A percentile compares a stretch with the other conserved stretches of the same genome.
These are phyloP conservation scores for Siphlonurus alternatus DNA, from an alignment of 2,888 invertebrate species.

Conservation along the genomic window DNA sequence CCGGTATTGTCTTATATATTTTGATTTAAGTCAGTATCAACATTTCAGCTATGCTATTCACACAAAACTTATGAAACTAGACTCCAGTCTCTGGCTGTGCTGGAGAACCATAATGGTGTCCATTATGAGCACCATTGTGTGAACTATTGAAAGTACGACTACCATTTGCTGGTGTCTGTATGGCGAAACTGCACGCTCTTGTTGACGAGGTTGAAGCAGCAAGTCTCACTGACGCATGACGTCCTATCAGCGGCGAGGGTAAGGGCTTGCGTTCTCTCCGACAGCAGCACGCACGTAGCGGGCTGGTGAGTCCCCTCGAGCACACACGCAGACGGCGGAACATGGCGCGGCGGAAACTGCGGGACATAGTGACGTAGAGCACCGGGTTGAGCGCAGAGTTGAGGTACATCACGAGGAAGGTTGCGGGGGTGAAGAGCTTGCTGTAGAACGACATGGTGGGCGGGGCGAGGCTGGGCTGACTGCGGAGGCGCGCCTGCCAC, in stretches of 20 bases:
- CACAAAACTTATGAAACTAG: too few relatives aligned
- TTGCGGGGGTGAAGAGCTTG: conserved; percentile 63
- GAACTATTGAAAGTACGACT: too few relatives aligned
- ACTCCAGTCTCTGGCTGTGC: background rate
- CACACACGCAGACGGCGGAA: background rate
- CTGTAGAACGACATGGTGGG: conserved; percentile 26
- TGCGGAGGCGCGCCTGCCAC: conserved; percentile 59
- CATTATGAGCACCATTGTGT: background rate
- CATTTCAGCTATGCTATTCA: too few relatives aligned
- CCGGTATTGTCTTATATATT: too few relatives aligned
- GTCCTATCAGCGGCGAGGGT: background rate
- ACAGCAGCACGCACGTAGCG: background rate
- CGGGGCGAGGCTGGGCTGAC: background rate
- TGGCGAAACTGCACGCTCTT: background rate
- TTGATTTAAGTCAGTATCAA: too few relatives aligned
- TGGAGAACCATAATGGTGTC: too few relatives aligned
- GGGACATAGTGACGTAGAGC: conserved; percentile 71
- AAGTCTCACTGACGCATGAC: background rate
- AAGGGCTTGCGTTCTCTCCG: background rate
- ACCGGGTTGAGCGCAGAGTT: conserved; percentile 84
- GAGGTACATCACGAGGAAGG: conserved; percentile 72
- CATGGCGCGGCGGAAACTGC: conserved; percentile 72
- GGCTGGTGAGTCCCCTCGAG: background rate
- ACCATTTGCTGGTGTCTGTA: background rate
- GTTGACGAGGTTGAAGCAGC: background rate